Base-by-base conservation (phyloP, 2,113 vertebrate genomes). In the Phoenicopterus ruber region DNA sequence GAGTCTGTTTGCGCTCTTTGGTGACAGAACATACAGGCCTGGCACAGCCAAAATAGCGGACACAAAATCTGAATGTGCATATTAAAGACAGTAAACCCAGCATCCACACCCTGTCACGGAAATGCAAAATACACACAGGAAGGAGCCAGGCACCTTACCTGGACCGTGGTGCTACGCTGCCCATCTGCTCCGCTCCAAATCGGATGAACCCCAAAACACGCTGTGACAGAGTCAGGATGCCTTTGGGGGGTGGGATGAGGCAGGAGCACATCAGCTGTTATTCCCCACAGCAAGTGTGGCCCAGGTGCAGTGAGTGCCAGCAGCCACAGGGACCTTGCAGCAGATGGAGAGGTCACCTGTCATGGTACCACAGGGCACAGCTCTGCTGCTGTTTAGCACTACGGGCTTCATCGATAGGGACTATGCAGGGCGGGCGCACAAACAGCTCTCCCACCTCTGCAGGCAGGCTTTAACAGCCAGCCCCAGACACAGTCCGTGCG, bases 161-260 rank as follows among this genome's bases (percentile, higher is more conserved):
- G 95, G 40, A 94, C 63, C 25, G 7, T 95, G 24, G 95, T 31
- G 3, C 96, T 96, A 94, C 17, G 42, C 54, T 67, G 96, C 55
- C 87, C 52, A 0, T 93, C 46, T 85, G 91, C 95, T 44, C 69
- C 14, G 8, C 65, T 92, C 91, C 42, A 17, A 82, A 95, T 90
- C 1, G 59, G 97, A 38, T 96, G 97, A 90, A 97, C 31, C 38
- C 97, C 97, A 18, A 97, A 91, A 78, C 97, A 97, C 1, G 21
- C 92, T 34, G 93, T 93, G 88, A 97, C n/a, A 34, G 97, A 94
- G 73, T 74, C 58, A 10, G 62, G 40, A 34, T 44, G 22, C 29
- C 73, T 84, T 70, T 29, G 10, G 5, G 54, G 42, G 34, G 20
- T 7, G 2, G 54, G 67, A 74, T 69, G 66, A 54, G 50, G 42